A percentile compares a stretch with the other conserved stretches of the same genome.
phyloP scores from a whole-genome alignment of 2,113 vertebrate species.

The Xiphophorus couchianus region DNA sequence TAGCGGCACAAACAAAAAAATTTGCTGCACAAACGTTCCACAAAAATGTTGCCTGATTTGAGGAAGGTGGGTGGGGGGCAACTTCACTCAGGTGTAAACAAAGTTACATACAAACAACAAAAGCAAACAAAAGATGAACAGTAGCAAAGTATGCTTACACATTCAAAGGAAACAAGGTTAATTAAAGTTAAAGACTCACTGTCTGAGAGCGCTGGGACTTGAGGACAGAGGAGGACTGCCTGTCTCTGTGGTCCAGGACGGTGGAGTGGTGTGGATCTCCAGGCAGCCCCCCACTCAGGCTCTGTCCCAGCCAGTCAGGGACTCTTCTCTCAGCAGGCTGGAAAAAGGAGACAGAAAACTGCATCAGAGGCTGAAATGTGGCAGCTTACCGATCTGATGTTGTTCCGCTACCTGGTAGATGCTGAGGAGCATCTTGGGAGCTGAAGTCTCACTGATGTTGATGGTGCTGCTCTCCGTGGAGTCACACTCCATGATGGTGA shows the following conservation, averaged over 20 bases:
- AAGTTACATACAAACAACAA: too few relatives aligned
- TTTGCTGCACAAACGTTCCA: too few relatives aligned
- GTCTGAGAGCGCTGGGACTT: slow-evolving; percentile 81
- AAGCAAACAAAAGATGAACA: too few relatives aligned
- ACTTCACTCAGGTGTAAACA: too few relatives aligned
- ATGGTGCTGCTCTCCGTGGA: slow-evolving; percentile 84
- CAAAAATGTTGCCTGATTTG: too few relatives aligned
- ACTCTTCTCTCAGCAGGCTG: slow-evolving; percentile 67
- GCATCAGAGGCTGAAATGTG: background rate
- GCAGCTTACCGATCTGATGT: background rate
- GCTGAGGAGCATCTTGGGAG: slow-evolving; percentile 82
- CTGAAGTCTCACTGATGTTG: slow-evolving; percentile 74
- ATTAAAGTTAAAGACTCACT: slow-evolving; percentile 80
- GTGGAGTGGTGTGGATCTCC: slow-evolving; percentile 91
- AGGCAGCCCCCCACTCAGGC: slow-evolving; percentile 88
- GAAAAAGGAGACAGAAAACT: slow-evolving; percentile 5
- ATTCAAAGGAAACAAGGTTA: too few relatives aligned
- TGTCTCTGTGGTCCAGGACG: slow-evolving; percentile 77
- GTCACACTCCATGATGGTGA: slow-evolving; percentile 96
- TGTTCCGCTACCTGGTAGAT: slow-evolving; percentile 88
- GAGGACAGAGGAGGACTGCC: slow-evolving; percentile 61
- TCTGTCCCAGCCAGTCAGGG: slow-evolving; percentile 81
- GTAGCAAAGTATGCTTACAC: too few relatives aligned
- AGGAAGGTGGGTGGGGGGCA: too few relatives aligned
- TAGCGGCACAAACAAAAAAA: too few relatives aligned